Base-by-base conservation (phyloP, 2,113 vertebrate species). In the Pithys albifrons region DNA sequence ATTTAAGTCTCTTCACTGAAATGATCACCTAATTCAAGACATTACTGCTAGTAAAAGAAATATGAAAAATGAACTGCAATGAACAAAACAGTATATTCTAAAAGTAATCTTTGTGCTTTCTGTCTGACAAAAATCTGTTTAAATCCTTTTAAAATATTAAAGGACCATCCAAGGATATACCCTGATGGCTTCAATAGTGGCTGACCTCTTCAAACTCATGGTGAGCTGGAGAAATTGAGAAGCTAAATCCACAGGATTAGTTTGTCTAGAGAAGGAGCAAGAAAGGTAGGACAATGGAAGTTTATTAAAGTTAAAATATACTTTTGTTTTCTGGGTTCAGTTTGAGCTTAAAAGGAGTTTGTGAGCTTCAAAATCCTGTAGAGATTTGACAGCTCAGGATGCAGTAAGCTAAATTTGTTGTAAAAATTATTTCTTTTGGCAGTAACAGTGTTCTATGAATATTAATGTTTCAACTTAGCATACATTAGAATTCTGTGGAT, bases 341-440 rank as follows among this genome's bases (percentile, higher is more conserved):
- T 84, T 69, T 55, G 66, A 85, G 37, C 58, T 91, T 91, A 62
- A 94, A 94, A 94, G 54, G 51, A 73, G n/a, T n/a, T 72, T 74
- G 45, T 76, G 62, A 94, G 71, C 46, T 73, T 94, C 81, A 79
- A 79, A 82, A 94, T 73, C 49, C 93, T 89, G 67, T 76, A 79
- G 74, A 95, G 89, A 65, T 73, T 93, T 94, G 74, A 85, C 71
- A 88, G 51, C 81, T 96, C 73, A 76, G 62, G 79, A 82, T 55
- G 41, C 85, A 93, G 37, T 83, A 91, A 91, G 78, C 71, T 95
- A 70, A 89, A 94, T 96, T 95, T 88, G 81, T 94, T 93, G 85
- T 94, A 87, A 85, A 95, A 95, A 96, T 66, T 82, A 94, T 91
- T 96, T 96, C 62, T 85, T 95, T 91, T 91, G 91, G 93, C 89